Conservation (phyloP, 2,888 invertebrate species). For the Hofmannophila pseudospretella region DNA sequence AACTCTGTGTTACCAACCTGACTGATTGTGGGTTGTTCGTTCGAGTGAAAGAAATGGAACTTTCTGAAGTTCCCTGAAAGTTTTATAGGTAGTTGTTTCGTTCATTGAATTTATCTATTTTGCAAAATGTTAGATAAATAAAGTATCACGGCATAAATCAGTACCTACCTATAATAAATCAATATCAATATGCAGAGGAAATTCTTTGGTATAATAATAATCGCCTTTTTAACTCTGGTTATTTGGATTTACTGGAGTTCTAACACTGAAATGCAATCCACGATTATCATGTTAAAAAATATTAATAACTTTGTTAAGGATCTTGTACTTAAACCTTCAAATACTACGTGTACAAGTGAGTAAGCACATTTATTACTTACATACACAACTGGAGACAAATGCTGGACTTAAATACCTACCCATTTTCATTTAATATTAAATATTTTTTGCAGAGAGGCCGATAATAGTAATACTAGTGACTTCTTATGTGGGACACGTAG, state of each 20-base stretch:
- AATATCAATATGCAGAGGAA: slow-evolving; percentile 23
- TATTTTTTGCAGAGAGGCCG: slow-evolving; percentile 42
- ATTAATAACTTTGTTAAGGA: slow-evolving; percentile 30
- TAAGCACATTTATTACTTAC: slow-evolving; percentile 1
- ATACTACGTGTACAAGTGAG: slow-evolving; percentile 38
- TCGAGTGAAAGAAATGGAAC: too few relatives aligned
- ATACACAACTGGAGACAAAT: background rate
- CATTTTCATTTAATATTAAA: too few relatives aligned
- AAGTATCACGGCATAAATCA: too few relatives aligned
- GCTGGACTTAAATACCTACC: too few relatives aligned
- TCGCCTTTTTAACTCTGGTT: slow-evolving; percentile 31
- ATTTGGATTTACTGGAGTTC: slow-evolving; percentile 52
- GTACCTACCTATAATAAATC: background rate
- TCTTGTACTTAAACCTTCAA: slow-evolving; percentile 30
- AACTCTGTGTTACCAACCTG: too few relatives aligned
- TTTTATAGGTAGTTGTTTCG: too few relatives aligned
- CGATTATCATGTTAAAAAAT: slow-evolving; percentile 28
- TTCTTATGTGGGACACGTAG: slow-evolving; percentile 85
- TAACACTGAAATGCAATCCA: slow-evolving; percentile 32
- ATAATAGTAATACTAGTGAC: slow-evolving; percentile 80
- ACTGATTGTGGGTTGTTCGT: too few relatives aligned
- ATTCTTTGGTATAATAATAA: slow-evolving; percentile 19
- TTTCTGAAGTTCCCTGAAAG: too few relatives aligned
- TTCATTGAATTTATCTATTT: too few relatives aligned
- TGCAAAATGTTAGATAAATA: too few relatives aligned